These are phyloP conservation scores for Seira sanloemensis DNA, from an alignment of 2,888 invertebrate genomes.

Conservation along the genomic window DNA sequence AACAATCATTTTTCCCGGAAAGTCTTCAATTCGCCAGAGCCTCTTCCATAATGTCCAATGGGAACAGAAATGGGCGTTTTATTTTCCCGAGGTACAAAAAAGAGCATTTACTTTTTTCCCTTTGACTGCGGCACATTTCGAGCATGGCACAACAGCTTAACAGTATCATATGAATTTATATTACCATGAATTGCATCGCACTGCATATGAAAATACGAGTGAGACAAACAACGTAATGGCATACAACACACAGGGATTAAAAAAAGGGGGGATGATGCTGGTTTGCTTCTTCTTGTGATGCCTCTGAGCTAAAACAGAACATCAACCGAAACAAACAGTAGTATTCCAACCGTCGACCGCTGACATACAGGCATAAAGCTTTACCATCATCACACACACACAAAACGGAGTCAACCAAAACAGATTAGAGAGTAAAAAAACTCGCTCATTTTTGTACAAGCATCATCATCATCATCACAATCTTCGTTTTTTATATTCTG, in stretches of 20 bases:
- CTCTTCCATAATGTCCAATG: constrained; percentile 58
- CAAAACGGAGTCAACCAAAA: not conserved
- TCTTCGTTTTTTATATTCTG: not conserved
- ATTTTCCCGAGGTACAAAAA: constrained; percentile 40
- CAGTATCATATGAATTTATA: not conserved
- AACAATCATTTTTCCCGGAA: constrained; percentile 61
- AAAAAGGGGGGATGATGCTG: not conserved
- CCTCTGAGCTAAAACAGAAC: constrained; percentile 60
- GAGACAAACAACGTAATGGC: not conserved
- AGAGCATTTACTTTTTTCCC: constrained; percentile 44
- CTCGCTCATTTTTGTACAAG: not conserved
- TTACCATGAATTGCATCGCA: constrained; percentile 4
- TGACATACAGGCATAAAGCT: constrained; percentile 38
- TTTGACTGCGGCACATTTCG: not conserved
- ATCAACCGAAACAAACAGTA: constrained; percentile 61
- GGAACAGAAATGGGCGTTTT: constrained; percentile 55
- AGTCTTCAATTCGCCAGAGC: constrained; percentile 53
- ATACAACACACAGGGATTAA: constrained; percentile 4
- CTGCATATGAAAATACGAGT: constrained; percentile 4
- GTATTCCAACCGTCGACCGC: constrained; percentile 63
- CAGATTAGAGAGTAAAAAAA: not conserved
- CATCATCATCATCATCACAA: not conserved
- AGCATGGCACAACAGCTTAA: not conserved
- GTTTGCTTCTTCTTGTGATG: constrained; percentile 10
- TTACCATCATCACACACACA: not conserved